Conservation (phyloP, 2,888 invertebrate genomes). For the Leptopilina drosophilae region DNA sequence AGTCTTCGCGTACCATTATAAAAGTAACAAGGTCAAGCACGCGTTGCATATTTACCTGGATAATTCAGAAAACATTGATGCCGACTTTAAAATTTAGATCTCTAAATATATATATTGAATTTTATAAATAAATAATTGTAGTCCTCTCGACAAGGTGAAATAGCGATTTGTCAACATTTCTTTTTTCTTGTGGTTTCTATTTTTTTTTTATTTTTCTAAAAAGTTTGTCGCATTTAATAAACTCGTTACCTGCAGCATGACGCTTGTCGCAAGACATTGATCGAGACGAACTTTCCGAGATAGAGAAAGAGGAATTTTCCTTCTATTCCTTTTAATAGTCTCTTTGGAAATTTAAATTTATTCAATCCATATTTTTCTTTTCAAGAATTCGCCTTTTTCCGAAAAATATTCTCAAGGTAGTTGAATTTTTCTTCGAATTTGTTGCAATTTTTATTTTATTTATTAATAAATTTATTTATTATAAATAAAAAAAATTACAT, state of each 20-base stretch:
- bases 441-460: no score
- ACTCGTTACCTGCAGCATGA: slow-evolving; percentile 34
- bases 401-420: no score
- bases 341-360: not conserved
- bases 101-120: not conserved
- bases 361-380: not conserved
- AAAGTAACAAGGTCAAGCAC: slow-evolving; percentile 55
- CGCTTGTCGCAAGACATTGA: slow-evolving; percentile 26
- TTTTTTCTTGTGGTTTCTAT: not conserved
- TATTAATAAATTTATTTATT: no score
- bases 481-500: no score
- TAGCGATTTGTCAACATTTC: not conserved
- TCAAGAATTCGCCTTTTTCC: no score
- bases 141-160: slow-evolving; percentile 30
- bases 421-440: no score
- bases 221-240: slow-evolving; percentile 29
- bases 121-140: slow-evolving; percentile 60
- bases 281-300: slow-evolving; percentile 20
- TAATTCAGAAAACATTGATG: slow-evolving; percentile 55
- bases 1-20: slow-evolving; percentile 23
- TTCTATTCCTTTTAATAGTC: no score
- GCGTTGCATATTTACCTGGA: slow-evolving; percentile 50
- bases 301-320: not conserved
- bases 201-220: not conserved
- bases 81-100: slow-evolving; percentile 47